Evolutionary conservation across 2,797 vertebrate genomes (phyloP).

Genomic region (Ceryle rudis): DNA sequence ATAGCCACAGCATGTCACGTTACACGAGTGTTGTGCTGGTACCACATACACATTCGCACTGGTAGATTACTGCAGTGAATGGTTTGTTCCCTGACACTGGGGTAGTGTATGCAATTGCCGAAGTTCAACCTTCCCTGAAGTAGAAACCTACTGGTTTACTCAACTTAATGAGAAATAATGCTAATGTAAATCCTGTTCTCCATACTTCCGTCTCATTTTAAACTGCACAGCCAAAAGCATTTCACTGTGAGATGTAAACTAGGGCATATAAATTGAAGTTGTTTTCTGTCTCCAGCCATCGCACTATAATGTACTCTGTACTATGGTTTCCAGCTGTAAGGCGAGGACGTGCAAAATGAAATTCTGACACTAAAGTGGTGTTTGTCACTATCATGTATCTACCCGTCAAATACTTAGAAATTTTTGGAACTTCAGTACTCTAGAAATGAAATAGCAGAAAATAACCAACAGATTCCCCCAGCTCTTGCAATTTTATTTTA

Average conservation of each 20-base stretch:
- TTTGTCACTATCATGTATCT: not conserved
- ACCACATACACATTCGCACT: not conserved
- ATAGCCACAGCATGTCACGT: not conserved
- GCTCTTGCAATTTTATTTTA: not conserved
- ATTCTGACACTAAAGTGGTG: not conserved
- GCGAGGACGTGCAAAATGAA: not conserved
- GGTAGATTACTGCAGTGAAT: not conserved
- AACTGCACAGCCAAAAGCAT: not conserved
- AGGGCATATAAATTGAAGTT: not conserved
- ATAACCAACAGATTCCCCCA: not conserved
- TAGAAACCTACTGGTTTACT: not conserved
- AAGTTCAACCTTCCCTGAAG: not conserved
- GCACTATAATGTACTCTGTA: rapidly evolving
- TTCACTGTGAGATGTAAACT: not conserved
- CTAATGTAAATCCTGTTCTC: not conserved
- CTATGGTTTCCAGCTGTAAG: not conserved
- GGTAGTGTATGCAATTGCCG: not conserved
- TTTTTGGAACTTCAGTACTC: not conserved
- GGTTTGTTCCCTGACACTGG: not conserved
- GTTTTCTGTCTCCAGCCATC: not conserved
- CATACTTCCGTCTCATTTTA: not conserved
- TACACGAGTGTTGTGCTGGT: not conserved
- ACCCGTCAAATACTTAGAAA: not conserved
- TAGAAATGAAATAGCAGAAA: not conserved
- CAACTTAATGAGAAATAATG: not conserved